phyloP scores from a whole-genome alignment of 2,888 invertebrate genomes.

The Dorcus hopei region DNA sequence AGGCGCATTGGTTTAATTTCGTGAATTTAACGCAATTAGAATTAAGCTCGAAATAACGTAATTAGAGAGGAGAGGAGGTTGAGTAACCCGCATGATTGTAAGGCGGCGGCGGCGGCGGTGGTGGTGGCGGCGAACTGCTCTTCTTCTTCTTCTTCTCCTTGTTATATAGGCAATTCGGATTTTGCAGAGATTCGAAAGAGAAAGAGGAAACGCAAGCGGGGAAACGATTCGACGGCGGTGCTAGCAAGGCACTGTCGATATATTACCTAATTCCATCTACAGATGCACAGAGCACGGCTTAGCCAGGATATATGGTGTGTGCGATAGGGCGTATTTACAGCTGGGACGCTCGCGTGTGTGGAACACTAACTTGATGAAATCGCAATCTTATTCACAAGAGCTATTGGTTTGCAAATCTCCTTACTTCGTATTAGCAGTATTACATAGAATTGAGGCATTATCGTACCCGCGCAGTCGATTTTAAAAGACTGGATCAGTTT shows the following conservation, averaged over 20 bases:
- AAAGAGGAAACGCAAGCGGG: background rate
- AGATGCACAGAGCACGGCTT: slow-evolving; percentile 2
- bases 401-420: slow-evolving; percentile 25
- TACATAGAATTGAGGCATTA: slow-evolving; percentile 21
- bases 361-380: slow-evolving; percentile 27
- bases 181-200: background rate
- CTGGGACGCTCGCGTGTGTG: slow-evolving; percentile 11
- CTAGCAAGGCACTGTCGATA: background rate
- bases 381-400: slow-evolving; percentile 25
- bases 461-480: slow-evolving; percentile 12
- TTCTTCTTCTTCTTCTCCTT: too few species aligned
- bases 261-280: slow-evolving; percentile 3
- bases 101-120: background rate
- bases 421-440: slow-evolving; percentile 19
- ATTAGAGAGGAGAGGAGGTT: slow-evolving; percentile 34
- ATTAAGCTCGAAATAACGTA: slow-evolving; percentile 37
- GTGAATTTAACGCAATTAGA: slow-evolving; percentile 38
- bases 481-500: too few species aligned
- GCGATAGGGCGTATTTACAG: slow-evolving; percentile 2
- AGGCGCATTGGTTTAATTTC: slow-evolving; percentile 29
- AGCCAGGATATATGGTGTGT: background rate
- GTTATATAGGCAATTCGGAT: slow-evolving; percentile 8
- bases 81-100: slow-evolving; percentile 33
- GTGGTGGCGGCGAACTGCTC: background rate
- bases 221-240: background rate